Conservation (phyloP, 53 echinoderm and acorn worm genomes). For the Holothuria leucospilota region DNA sequence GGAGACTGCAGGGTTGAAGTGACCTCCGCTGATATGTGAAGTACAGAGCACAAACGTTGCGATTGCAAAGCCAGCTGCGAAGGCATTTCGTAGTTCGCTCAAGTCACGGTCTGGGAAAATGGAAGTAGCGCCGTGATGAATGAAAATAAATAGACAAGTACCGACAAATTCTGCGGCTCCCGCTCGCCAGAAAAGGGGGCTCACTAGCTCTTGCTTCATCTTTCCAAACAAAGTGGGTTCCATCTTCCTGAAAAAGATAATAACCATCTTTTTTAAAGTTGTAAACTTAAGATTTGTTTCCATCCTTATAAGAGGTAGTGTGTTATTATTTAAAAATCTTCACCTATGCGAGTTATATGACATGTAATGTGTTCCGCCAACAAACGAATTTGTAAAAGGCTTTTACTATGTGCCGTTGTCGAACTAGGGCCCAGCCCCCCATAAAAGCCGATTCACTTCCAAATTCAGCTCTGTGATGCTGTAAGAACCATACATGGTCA, state of each 20-base stretch:
- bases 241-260: background rate
- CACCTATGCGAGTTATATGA: too few relatives aligned
- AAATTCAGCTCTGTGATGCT: too few relatives aligned
- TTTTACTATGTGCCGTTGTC: too few relatives aligned
- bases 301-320: too few relatives aligned
- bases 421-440: too few relatives aligned
- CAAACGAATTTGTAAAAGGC: too few relatives aligned
- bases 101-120: slow-evolving; percentile 3
- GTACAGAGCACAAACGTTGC: slow-evolving; percentile 84
- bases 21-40: slow-evolving; percentile 89
- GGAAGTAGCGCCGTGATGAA: slow-evolving; percentile 66
- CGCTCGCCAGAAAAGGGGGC: slow-evolving; percentile 77
- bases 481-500: too few relatives aligned
- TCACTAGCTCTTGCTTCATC: slow-evolving; percentile 57
- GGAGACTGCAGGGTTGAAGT: slow-evolving; percentile 87
- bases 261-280: too few relatives aligned
- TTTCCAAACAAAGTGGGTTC: background rate
- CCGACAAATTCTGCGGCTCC: slow-evolving; percentile 81
- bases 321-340: too few relatives aligned
- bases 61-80: slow-evolving; percentile 84
- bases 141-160: slow-evolving; percentile 79
- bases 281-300: too few relatives aligned
- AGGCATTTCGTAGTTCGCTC: slow-evolving; percentile 65
- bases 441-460: too few relatives aligned
- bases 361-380: too few relatives aligned